Conservation (phyloP, 2,888 invertebrate species). For the Phlogophora meticulosa region DNA sequence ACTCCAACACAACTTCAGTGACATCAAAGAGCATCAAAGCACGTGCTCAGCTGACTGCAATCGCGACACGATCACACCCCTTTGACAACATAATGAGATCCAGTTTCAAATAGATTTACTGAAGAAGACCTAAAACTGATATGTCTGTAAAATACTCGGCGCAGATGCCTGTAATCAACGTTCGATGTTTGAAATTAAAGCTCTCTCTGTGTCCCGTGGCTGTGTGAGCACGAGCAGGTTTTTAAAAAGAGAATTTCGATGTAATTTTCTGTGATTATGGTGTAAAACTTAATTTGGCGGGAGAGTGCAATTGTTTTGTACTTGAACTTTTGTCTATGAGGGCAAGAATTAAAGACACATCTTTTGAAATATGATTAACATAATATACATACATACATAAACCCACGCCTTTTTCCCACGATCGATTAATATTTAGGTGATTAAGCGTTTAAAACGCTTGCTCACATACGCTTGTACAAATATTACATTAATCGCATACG, state of each 20-base stretch:
- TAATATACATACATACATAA: too few species aligned
- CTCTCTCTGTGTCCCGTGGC: too few species aligned
- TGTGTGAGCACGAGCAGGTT: constrained; percentile 10
- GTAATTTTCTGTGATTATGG: constrained; percentile 16
- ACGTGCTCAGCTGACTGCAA: constrained; percentile 32
- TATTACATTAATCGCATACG: too few species aligned
- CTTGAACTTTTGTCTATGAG: constrained; percentile 17
- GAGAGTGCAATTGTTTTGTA: constrained; percentile 11
- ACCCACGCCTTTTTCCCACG: too few species aligned
- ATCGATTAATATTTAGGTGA: too few species aligned
- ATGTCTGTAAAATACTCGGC: constrained; percentile 39
- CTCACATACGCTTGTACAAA: too few species aligned
- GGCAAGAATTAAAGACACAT: neutral
- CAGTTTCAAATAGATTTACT: constrained; percentile 47
- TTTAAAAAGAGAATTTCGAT: constrained; percentile 27
- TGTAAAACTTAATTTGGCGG: constrained; percentile 22
- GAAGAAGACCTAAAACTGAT: constrained; percentile 30
- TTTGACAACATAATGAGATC: constrained; percentile 60
- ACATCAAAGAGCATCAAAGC: constrained; percentile 51
- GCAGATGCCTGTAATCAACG: constrained; percentile 38
- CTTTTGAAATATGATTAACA: too few species aligned
- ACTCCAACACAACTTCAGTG: constrained; percentile 6
- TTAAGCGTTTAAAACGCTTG: too few species aligned
- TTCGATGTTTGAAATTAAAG: constrained; percentile 41
- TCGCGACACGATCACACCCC: constrained; percentile 48